Percentiles rank a stretch among this genome's conserved stretches.
Evolutionary conservation across 2,113 vertebrate genomes (phyloP).

Genomic region (Hippocampus barbouri): DNA sequence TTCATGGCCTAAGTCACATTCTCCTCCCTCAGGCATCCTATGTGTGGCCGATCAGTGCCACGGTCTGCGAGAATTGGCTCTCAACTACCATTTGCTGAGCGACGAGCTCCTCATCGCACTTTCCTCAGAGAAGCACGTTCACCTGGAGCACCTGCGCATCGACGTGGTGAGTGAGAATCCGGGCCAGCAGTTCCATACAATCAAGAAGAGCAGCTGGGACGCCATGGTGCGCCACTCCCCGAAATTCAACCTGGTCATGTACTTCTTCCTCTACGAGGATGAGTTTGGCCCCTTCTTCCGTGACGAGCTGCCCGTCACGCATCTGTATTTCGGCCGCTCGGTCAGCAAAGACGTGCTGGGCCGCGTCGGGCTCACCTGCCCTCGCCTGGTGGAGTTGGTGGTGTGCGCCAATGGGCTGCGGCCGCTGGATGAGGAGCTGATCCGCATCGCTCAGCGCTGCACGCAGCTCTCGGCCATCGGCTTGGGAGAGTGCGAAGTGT

Average conservation of each 20-base stretch:
- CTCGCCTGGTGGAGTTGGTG: conserved; percentile 90
- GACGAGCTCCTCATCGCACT: conserved; percentile 89
- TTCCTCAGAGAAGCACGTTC: conserved; percentile 91
- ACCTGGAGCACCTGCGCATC: conserved; percentile 93
- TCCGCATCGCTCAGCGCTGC: conserved; percentile 90
- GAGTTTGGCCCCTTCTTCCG: conserved; percentile 93
- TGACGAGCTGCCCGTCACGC: conserved; percentile 88
- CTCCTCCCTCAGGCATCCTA: conserved; percentile 54
- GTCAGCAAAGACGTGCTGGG: conserved; percentile 97
- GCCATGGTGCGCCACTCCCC: conserved; percentile 93
- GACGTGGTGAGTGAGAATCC: conserved; percentile 94
- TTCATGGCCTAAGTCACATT: background rate
- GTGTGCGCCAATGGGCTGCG: conserved; percentile 93
- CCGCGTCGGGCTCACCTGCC: conserved; percentile 88
- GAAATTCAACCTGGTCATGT: conserved; percentile 96
- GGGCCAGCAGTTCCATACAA: conserved; percentile 88
- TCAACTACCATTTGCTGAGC: conserved; percentile 90
- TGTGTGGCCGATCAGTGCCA: conserved; percentile 91
- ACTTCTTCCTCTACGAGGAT: conserved; percentile 96
- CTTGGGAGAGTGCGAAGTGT: conserved; percentile 93
- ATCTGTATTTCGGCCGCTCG: conserved; percentile 91
- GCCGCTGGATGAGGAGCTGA: conserved; percentile 92
- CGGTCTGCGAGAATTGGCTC: conserved; percentile 87
- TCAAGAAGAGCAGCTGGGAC: conserved; percentile 98
- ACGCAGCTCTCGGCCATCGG: conserved; percentile 90